A percentile compares a stretch with the other conserved stretches of the same genome.
These are phyloP conservation scores for Naso thynnoides DNA, from an alignment of 2,797 vertebrate genomes.

Conservation along the genomic window DNA sequence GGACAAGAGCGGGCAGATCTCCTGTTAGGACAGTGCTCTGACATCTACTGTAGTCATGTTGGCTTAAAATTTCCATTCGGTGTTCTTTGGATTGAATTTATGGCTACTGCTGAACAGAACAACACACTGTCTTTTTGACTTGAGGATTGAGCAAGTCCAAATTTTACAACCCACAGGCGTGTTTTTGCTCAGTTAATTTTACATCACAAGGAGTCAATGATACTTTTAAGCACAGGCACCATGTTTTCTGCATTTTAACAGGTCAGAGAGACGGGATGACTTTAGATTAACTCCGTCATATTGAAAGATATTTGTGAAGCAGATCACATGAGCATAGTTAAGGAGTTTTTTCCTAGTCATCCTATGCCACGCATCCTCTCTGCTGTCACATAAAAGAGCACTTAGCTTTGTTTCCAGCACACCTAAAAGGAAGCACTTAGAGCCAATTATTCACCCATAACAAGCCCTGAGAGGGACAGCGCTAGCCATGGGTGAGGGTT, in stretches of 20 bases:
- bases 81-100: slow-evolving; percentile 15
- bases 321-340: not conserved
- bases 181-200: not conserved
- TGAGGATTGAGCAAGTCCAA: slow-evolving; percentile 14
- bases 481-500: slow-evolving; percentile 13
- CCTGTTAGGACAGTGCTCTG: slow-evolving; percentile 6
- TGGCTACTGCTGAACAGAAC: slow-evolving; percentile 19
- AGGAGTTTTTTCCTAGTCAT: slow-evolving; percentile 18
- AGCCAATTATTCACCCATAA: slow-evolving; percentile 75
- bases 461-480: slow-evolving; percentile 47
- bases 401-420: slow-evolving; percentile 55
- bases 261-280: not conserved
- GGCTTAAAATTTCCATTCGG: slow-evolving; percentile 17
- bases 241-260: not conserved
- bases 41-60: not conserved
- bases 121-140: not conserved
- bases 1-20: slow-evolving; percentile 46
- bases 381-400: slow-evolving; percentile 66
- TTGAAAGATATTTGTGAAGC: slow-evolving; percentile 5
- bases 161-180: slow-evolving; percentile 17
- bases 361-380: slow-evolving; percentile 36
- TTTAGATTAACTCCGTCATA: not conserved
- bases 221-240: not conserved
- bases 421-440: slow-evolving; percentile 66
- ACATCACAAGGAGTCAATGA: not conserved